phyloP scores from a whole-genome alignment of 2,888 invertebrate genomes.

The Melanophora roralis region DNA sequence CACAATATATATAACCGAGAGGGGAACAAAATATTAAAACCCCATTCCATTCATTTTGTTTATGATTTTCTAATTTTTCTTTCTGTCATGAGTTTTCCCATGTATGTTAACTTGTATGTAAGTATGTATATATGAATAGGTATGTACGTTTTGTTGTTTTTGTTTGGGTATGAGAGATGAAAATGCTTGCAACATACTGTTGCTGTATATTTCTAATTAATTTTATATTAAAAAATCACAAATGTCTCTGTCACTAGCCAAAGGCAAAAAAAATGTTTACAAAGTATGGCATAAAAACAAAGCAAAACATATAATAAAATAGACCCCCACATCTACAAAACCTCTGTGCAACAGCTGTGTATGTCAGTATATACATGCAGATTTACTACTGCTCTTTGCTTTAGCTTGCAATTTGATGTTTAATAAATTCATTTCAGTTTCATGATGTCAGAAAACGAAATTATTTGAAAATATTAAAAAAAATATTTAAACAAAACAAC shows the following conservation, averaged over 20 bases:
- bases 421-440: conserved; percentile 58
- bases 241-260: conserved; percentile 68
- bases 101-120: too few species aligned
- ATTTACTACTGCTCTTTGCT: background rate
- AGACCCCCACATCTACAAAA: conserved; percentile 40
- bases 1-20: background rate
- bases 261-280: conserved; percentile 50
- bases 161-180: conserved; percentile 23
- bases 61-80: background rate
- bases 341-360: conserved; percentile 3
- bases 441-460: conserved; percentile 50
- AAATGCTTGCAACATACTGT: conserved; percentile 55
- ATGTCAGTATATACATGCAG: background rate
- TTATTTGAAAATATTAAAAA: conserved; percentile 1
- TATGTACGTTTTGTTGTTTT: too few species aligned
- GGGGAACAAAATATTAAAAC: conserved; percentile 25
- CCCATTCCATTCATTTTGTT: background rate
- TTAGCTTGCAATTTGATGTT: conserved; percentile 35
- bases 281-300: conserved; percentile 10
- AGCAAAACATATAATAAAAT: background rate
- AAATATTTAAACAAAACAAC: conserved; percentile 31
- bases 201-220: conserved; percentile 67
- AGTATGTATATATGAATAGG: too few species aligned
- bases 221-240: conserved; percentile 70
- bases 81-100: conserved; percentile 15